Base-by-base conservation (phyloP, 2,888 invertebrate species). In the Hemicrepidius hirtus region DNA sequence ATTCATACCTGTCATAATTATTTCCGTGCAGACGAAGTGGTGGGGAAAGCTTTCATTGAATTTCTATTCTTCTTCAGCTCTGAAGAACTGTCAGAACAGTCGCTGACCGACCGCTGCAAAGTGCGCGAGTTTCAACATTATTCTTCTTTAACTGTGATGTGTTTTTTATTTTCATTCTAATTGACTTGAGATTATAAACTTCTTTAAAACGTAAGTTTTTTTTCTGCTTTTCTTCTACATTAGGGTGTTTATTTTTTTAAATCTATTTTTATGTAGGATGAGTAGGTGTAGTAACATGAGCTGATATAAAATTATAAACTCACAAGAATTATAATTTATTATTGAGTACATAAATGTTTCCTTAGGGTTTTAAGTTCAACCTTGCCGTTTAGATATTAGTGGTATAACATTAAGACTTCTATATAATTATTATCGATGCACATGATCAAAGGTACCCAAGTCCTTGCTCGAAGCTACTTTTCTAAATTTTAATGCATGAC, bases 41-140 rank as follows among this genome's bases (percentile, higher is more conserved):
- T 59, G 60, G 73, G 73, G 80, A 75, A 77, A 79, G 79, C 76
- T 79, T 82, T 81, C 80, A 82, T 79, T 81, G 81, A 80, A 80
- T 79, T 74, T 74, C 68, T 74, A 74, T 66, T 78, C 79, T 72
- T 75, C 78, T 78, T 78, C 78, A 78, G 76, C 71, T 73, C 75
- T 77, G 76, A 77, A 77, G 78, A 78, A 76, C 73, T 77, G 80
- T 77, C 78, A 75, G 78, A 68, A 71, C 74, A 81, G 80, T 81
- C 79, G 78, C 78, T 78, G 77, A 79, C 80, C 79, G 79, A 78
- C 78, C 76, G 78, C 76, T 77, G 74, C 28, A 71, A 69, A 76
- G 79, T 76, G 79, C 77, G 79, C 76, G 74, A 72, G 77, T 77
- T 70, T 63, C 35, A 62, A 60, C 46, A 67, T 66, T 67, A 62